phyloP scores from a whole-genome alignment of 1,140 invertebrate genomes.

The Ectropis grisescens region DNA sequence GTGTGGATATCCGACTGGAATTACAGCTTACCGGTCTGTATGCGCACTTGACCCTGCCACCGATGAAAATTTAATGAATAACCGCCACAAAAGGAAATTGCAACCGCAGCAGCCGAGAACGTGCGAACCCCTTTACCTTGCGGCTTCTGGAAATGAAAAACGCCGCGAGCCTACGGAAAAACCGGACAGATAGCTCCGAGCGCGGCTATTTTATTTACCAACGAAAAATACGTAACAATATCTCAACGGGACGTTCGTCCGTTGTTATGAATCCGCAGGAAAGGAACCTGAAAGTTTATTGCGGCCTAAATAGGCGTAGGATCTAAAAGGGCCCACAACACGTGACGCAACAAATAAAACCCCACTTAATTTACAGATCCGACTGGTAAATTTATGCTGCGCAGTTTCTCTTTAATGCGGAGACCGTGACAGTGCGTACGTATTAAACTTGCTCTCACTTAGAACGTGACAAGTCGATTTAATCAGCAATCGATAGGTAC shows the following conservation, averaged over 20 bases:
- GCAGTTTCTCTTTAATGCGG: slow-evolving; percentile 57
- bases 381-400: slow-evolving; percentile 55
- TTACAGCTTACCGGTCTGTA: slow-evolving; percentile 21
- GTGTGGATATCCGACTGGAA: slow-evolving; percentile 26
- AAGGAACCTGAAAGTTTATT: slow-evolving; percentile 23
- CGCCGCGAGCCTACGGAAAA: slow-evolving; percentile 8
- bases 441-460: slow-evolving; percentile 24
- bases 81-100: slow-evolving; percentile 36
- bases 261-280: slow-evolving; percentile 5
- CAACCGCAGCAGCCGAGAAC: slow-evolving; percentile 15
- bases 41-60: slow-evolving; percentile 24
- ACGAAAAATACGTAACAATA: no score
- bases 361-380: slow-evolving; percentile 62
- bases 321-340: slow-evolving; percentile 29
- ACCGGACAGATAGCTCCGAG: slow-evolving; percentile 3
- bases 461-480: slow-evolving; percentile 24
- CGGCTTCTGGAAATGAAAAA: slow-evolving; percentile 14
- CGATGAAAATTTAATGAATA: slow-evolving; percentile 45
- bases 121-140: slow-evolving; percentile 24
- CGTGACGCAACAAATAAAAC: slow-evolving; percentile 61
- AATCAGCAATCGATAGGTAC: slow-evolving; percentile 29
- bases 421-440: slow-evolving; percentile 52
- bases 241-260: no score
- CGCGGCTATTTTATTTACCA: slow-evolving; percentile 8
- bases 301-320: slow-evolving; percentile 28